Base-by-base conservation (phyloP, 2,888 invertebrate genomes). In the Scaptomyza reducta region DNA sequence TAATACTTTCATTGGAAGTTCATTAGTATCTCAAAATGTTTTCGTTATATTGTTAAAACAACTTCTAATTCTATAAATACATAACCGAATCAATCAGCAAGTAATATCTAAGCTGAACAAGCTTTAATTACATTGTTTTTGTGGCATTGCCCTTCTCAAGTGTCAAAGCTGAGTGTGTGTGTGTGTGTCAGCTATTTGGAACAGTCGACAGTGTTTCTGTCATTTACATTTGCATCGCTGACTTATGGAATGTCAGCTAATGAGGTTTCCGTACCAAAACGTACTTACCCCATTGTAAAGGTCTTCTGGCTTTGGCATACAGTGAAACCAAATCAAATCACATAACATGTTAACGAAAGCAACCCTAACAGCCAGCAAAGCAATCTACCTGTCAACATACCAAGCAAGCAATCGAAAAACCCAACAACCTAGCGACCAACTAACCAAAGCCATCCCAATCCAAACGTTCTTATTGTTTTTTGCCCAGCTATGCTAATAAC, bases 201-300 rank as follows among this genome's bases (percentile, higher is more conserved):
- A 63, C 74, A 59, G 25, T 47, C 33, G 25, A 13, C 70, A 67
- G 46, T 47, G 63, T 73, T 45, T 61, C 61, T 74, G 56, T 68
- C 74, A 58, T 59, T 60, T 66, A 50, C 58, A 44, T 46, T 72
- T 70, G 49, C 47, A 16, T 49, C 57, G 64, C 79, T 79, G 73
- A 70, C 79, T 79, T 82, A 76, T 74, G 80, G 80, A 79, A 80
- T 86, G 79, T 25, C 70, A 70, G 55, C 81, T 77, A 83, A 81
- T 87, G 72, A 80, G 81, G 81, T 81, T 87, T 83, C 62, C 67
- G 61, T 72, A 72, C 74, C 78, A 74, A 83, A 86, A 38, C 66
- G 74, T 70, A 69, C 74, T 86, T 86, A 80, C 61, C 87, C 70
- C 74, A 65, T 45, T 75, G 60, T 65, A 51, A 60, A 33, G 38